Evolutionary conservation across 1,140 invertebrate genomes (phyloP).

Genomic region (Pachypeltis micranthus): DNA sequence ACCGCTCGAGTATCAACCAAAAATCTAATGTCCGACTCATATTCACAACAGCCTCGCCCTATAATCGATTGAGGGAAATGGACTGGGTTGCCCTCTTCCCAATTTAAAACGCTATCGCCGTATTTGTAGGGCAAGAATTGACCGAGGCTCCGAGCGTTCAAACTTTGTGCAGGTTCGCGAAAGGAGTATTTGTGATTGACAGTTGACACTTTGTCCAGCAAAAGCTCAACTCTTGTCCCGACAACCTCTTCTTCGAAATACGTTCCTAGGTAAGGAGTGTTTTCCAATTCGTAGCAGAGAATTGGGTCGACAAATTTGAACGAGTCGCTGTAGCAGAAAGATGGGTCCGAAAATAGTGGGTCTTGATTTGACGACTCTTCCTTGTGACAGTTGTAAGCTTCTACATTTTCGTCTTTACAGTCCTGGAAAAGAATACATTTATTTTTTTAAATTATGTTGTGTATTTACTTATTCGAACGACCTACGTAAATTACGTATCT

Average conservation of each 20-base stretch:
- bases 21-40: background rate
- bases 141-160: background rate
- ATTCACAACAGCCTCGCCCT: background rate
- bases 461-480: too few species aligned
- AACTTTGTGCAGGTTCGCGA: background rate
- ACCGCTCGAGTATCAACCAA: background rate
- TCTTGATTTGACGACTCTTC: background rate
- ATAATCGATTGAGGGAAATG: background rate
- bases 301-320: background rate
- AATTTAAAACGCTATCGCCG: background rate
- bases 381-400: background rate
- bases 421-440: background rate
- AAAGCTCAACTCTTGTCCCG: background rate
- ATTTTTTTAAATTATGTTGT: too few species aligned
- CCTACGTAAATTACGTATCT: too few species aligned
- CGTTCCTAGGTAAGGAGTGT: background rate
- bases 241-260: background rate
- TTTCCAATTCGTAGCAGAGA: background rate
- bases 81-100: background rate
- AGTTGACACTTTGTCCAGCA: background rate
- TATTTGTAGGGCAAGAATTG: slow-evolving; percentile 1
- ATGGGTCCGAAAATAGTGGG: background rate
- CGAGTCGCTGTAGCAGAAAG: background rate
- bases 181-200: background rate
- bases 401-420: background rate